Evolutionary conservation across 2,113 vertebrate species (phyloP).

Genomic region (Cinclus cinclus): DNA sequence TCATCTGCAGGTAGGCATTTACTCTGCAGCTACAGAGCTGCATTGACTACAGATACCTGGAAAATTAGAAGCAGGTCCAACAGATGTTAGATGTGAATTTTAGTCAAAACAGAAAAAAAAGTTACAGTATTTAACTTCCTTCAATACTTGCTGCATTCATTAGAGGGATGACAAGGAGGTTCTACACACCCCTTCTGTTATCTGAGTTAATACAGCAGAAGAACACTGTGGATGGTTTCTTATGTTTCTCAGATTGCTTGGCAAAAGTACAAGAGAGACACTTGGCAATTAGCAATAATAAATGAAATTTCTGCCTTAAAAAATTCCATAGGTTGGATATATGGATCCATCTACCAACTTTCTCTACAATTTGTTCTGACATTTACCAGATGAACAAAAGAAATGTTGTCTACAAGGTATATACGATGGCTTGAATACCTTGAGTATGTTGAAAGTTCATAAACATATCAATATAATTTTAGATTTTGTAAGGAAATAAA

Average conservation of each 20-base stretch:
- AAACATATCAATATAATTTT: not conserved
- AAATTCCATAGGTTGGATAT: not conserved
- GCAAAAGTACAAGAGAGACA: not conserved
- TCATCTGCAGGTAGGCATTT: not conserved
- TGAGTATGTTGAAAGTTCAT: not conserved
- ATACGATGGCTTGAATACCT: not conserved
- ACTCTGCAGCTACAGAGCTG: not conserved
- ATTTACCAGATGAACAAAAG: not conserved
- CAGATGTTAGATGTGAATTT: not conserved
- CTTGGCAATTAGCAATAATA: not conserved
- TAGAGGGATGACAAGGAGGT: not conserved
- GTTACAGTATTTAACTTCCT: not conserved
- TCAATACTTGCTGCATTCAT: not conserved
- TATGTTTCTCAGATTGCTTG: not conserved
- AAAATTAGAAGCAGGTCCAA: not conserved
- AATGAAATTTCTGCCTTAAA: not conserved
- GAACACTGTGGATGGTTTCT: not conserved
- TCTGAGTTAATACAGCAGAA: not conserved
- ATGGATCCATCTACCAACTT: not conserved
- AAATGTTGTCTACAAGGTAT: not conserved
- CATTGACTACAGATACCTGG: not conserved
- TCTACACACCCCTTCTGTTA: not conserved
- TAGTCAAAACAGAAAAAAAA: not conserved
- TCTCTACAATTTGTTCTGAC: not conserved
- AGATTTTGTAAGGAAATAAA: not conserved